Evolutionary conservation across 2,888 invertebrate species (phyloP).

Genomic region (Entomobrya proxima): DNA sequence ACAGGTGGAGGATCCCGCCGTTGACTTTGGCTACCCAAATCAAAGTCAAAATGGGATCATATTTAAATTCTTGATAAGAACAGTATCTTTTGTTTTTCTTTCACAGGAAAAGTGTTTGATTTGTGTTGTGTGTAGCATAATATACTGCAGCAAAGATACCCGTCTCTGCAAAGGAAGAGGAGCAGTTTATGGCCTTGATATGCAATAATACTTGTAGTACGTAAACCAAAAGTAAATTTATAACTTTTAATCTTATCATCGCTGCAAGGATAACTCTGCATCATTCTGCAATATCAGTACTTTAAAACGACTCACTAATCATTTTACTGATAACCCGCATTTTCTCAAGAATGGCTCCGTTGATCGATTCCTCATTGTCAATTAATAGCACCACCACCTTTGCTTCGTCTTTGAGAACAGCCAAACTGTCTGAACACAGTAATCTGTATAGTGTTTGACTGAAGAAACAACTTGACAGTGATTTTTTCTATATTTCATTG

Average conservation of each 20-base stretch:
- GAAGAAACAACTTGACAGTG: too few relatives aligned
- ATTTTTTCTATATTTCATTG: too few relatives aligned
- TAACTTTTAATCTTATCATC: neutral
- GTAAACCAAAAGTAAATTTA: neutral
- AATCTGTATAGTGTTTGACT: too few relatives aligned
- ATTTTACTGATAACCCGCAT: too few relatives aligned
- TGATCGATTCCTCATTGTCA: too few relatives aligned
- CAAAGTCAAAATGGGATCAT: constrained; percentile 35
- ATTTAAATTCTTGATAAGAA: constrained; percentile 49
- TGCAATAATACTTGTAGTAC: constrained; percentile 26
- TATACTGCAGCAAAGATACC: neutral
- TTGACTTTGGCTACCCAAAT: constrained; percentile 39
- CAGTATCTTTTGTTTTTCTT: neutral
- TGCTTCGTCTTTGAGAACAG: too few relatives aligned
- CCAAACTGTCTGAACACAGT: too few relatives aligned
- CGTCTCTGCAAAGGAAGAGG: neutral
- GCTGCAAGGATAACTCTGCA: too few relatives aligned
- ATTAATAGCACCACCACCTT: too few relatives aligned
- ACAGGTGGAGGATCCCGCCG: constrained; percentile 54
- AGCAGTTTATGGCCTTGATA: constrained; percentile 41
- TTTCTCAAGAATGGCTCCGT: too few relatives aligned
- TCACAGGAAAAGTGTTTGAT: constrained; percentile 24
- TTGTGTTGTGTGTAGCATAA: constrained; percentile 8
- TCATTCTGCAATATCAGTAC: too few relatives aligned
- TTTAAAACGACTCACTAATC: too few relatives aligned